Evolutionary conservation across 2,113 vertebrate species (phyloP).

Genomic region (Pygoscelis adeliae): DNA sequence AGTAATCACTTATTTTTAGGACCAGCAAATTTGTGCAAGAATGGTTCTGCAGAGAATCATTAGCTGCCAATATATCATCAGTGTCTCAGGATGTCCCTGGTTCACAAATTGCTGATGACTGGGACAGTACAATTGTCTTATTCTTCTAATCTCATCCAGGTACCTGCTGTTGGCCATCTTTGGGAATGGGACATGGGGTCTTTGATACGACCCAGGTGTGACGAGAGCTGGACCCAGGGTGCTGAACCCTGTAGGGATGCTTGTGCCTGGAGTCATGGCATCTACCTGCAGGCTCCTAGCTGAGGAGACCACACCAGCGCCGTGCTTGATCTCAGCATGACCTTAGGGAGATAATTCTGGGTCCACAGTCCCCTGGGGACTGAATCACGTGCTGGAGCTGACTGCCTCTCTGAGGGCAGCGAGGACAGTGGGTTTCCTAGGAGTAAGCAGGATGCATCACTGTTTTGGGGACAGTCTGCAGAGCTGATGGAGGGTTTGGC

Average conservation of each 20-base stretch:
- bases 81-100: not conserved
- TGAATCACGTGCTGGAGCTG: not conserved
- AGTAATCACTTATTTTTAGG: not conserved
- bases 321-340: not conserved
- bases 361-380: not conserved
- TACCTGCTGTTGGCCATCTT: not conserved
- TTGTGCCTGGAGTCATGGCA: not conserved
- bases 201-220: not conserved
- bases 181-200: no score
- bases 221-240: not conserved
- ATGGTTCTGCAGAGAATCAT: not conserved
- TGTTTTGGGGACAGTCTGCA: fast-evolving
- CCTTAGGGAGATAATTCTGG: not conserved
- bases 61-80: not conserved
- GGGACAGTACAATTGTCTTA: not conserved
- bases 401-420: not conserved
- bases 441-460: fast-evolving
- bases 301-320: not conserved
- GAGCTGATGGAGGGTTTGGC: not conserved
- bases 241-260: not conserved
- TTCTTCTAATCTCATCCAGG: not conserved
- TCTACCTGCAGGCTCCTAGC: not conserved
- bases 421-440: not conserved
- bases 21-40: not conserved
- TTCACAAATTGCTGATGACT: not conserved